Percentiles rank a stretch among this genome's conserved stretches.
Conservation (phyloP, 2,888 invertebrate genomes). For the Listrodromus nycthemerus region DNA sequence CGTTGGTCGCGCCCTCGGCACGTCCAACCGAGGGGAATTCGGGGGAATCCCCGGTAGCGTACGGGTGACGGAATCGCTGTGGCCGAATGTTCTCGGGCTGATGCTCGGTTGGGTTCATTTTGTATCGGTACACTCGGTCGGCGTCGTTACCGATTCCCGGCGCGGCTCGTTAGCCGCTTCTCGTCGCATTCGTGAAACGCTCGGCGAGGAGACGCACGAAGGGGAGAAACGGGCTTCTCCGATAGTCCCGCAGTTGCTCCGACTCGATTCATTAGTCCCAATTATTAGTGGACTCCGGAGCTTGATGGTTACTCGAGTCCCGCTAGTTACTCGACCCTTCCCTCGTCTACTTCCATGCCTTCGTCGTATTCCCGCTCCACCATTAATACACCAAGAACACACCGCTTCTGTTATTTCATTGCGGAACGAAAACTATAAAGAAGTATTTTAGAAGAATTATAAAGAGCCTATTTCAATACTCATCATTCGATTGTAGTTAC, state of each 20-base stretch:
- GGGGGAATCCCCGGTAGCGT: constrained; percentile 3
- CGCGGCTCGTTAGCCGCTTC: constrained; percentile 60
- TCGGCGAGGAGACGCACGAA: neutral
- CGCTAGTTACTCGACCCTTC: constrained; percentile 5
- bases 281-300: constrained; percentile 61
- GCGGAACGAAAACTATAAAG: neutral
- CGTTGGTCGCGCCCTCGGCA: constrained; percentile 27
- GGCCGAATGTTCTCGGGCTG: constrained; percentile 16
- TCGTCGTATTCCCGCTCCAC: neutral
- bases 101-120: constrained; percentile 36
- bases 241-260: constrained; percentile 46
- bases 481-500: too few relatives aligned
- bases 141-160: constrained; percentile 21
- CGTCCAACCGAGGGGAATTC: neutral
- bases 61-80: constrained; percentile 20
- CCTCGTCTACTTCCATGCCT: neutral
- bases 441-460: too few relatives aligned
- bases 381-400: neutral
- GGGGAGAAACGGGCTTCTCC: constrained; percentile 9
- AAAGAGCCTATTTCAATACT: too few relatives aligned
- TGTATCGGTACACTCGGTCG: constrained; percentile 14
- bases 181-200: constrained; percentile 58
- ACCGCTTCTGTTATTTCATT: neutral
- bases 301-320: constrained; percentile 16
- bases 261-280: constrained; percentile 68